These are phyloP conservation scores for Genyomyrus donnyi DNA, from an alignment of 2,113 vertebrate genomes.

Conservation along the genomic window DNA sequence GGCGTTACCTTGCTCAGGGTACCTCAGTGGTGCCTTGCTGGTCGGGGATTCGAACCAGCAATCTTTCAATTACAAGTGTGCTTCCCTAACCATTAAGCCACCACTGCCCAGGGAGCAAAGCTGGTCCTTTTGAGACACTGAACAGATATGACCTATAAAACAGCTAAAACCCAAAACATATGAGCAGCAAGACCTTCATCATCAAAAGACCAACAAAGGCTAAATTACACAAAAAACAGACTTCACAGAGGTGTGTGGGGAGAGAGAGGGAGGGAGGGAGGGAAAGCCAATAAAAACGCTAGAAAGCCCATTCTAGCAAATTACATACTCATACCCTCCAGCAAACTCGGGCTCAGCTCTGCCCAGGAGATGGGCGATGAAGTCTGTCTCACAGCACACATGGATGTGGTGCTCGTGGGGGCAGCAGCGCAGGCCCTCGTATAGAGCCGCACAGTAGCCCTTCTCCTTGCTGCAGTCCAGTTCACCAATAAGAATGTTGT, in stretches of 20 bases:
- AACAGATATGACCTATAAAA: background rate
- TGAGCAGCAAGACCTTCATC: background rate
- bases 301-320: slow-evolving; percentile 75
- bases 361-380: slow-evolving; percentile 89
- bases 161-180: background rate
- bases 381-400: slow-evolving; percentile 91
- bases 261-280: slow-evolving; percentile 19
- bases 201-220: background rate
- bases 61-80: too few relatives aligned
- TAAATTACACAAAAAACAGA: background rate
- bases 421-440: slow-evolving; percentile 90
- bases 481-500: slow-evolving; percentile 92
- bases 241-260: slow-evolving; percentile 7
- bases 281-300: slow-evolving; percentile 61
- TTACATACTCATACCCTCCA: slow-evolving; percentile 91
- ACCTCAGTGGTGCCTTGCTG: too few relatives aligned
- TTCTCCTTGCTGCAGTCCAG: slow-evolving; percentile 92
- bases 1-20: too few relatives aligned
- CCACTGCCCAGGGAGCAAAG: background rate
- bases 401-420: slow-evolving; percentile 91
- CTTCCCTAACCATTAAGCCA: too few relatives aligned
- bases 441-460: slow-evolving; percentile 87
- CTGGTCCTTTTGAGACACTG: background rate
- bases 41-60: too few relatives aligned
- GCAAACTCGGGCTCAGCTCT: slow-evolving; percentile 93